Conservation (phyloP, 53 echinoderm and acorn worm genomes). For the Hippasteria phrygiana region DNA sequence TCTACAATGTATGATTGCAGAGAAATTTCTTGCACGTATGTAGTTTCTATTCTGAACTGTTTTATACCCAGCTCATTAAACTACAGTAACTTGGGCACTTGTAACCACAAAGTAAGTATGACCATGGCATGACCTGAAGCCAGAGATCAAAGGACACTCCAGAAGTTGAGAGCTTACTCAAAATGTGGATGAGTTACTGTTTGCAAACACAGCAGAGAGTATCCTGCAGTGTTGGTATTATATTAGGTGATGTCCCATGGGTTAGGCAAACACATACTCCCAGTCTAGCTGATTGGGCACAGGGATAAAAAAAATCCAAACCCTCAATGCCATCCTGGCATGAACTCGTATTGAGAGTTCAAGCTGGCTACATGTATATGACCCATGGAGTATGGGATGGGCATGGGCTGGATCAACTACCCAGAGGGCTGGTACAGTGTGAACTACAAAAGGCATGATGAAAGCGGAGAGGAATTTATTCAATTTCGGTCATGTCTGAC, state of each 20-base stretch:
- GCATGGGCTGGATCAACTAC: neutral
- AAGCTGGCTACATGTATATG: neutral
- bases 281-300: neutral
- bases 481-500: constrained; percentile 53
- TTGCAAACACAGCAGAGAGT: constrained; percentile 31
- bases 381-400: neutral
- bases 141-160: constrained; percentile 32
- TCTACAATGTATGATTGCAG: too few species aligned
- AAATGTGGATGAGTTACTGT: constrained; percentile 41
- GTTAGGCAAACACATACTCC: neutral
- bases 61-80: neutral
- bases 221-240: constrained; percentile 26
- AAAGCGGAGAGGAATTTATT: constrained; percentile 21
- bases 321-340: neutral
- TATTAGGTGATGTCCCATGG: constrained; percentile 43
- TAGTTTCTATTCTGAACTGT: neutral
- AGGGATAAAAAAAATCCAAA: neutral
- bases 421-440: constrained; percentile 42
- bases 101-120: neutral
- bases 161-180: neutral
- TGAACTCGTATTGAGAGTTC: constrained; percentile 5
- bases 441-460: constrained; percentile 35
- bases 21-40: neutral
- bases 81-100: neutral
- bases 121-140: too few species aligned